Base-by-base conservation (phyloP, 2,113 vertebrate species). In the Spilogale gracilis region DNA sequence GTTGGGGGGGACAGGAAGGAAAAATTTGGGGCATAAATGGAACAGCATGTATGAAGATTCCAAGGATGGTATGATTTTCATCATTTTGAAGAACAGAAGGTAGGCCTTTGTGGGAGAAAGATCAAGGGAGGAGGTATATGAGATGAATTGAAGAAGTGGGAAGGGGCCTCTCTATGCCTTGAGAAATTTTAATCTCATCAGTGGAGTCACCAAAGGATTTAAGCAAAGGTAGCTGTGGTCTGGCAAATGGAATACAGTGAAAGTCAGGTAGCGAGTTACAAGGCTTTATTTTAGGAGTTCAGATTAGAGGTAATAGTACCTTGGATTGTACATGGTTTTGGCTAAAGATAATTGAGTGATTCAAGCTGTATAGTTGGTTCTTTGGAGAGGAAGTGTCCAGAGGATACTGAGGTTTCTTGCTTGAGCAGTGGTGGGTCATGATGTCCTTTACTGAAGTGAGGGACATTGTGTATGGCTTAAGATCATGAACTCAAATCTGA, bases 271-370 rank as follows among this genome's bases (percentile, higher is more conserved):
- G 67, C 43, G 23, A 30, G 8, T 86, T 67, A 6, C 1, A 79
- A 54, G 10, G 12, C 43, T 74, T 45, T 88, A 76, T 50, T 91
- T 93, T 27, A 80, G 58, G 25, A 80, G 54, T 73, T 32, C 86
- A 82, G 38, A 61, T 86, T 78, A 84, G 25, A 93, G 63, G 50
- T 65, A 67, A 61, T 32, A n/a, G 43, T n/a, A 38, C 43, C 30
- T 63, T 82, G 21, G 76, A 45, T 74, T 78, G 7, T 61, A 1
- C 67, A 3, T 91, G n/a, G 54, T 94, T 97, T 89, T 54, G 73
- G 48, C 4, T 83, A 20, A 54, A 89, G 65, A 86, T 96, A 73
- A 45, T 27, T 38, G 82, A 85, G 27, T 96, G 76, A 95, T 90
- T 94, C 74, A 86, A 82, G 50, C 52, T 82, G 48, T 81, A 30